Conservation (phyloP, 92 coral and sea anemone species). For the Porites rus region DNA sequence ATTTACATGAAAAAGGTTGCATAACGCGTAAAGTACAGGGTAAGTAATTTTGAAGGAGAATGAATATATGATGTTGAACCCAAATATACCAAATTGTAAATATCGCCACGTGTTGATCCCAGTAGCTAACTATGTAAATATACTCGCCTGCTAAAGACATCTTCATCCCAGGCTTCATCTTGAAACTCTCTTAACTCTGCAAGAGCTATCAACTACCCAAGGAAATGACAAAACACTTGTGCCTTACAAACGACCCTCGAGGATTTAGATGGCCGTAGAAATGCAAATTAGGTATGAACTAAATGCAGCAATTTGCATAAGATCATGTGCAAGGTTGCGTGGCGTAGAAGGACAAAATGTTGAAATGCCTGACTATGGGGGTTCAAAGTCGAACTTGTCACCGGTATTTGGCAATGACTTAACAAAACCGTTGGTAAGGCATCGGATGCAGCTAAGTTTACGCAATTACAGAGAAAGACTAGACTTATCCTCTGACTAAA, state of each 20-base stretch:
- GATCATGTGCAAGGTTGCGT: constrained; percentile 14
- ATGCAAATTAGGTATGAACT: neutral
- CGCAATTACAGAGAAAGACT: no score
- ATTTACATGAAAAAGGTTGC: no score
- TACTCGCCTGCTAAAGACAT: constrained; percentile 9
- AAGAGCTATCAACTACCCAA: neutral
- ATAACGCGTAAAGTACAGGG: no score
- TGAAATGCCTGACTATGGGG: neutral
- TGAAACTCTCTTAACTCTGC: neutral
- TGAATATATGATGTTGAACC: no score
- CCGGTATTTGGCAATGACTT: neutral
- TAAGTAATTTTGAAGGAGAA: no score
- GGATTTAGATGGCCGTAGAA: neutral
- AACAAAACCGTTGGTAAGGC: no score
- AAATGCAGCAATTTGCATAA: constrained; percentile 2
- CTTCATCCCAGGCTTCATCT: constrained; percentile 3
- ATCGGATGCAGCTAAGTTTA: no score
- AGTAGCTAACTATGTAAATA: neutral
- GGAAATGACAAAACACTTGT: neutral
- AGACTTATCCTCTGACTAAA: no score
- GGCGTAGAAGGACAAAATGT: neutral
- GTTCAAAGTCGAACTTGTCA: constrained; percentile 8
- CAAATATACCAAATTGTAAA: neutral
- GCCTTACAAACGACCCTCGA: neutral
- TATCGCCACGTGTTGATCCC: no score